phyloP scores from a whole-genome alignment of 2,888 invertebrate species.

The Tiliacea aurago region DNA sequence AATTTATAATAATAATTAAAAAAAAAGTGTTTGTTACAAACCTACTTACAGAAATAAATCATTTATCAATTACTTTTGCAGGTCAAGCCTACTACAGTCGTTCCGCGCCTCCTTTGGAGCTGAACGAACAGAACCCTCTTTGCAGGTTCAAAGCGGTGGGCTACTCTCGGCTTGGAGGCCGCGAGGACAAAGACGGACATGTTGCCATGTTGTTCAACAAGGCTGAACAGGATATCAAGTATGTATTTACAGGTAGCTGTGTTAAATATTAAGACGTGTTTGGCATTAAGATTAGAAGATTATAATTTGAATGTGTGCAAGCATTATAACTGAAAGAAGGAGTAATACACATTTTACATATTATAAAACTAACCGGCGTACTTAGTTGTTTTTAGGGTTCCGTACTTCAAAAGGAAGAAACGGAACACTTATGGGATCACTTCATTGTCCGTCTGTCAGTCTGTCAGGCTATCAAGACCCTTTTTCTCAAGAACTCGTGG shows the following conservation, averaged over 20 bases:
- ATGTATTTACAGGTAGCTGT: slow-evolving; percentile 64
- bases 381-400: no score
- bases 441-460: no score
- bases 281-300: no score
- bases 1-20: no score
- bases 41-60: no score
- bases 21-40: no score
- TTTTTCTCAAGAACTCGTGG: no score
- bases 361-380: neutral
- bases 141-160: slow-evolving; percentile 98
- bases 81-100: slow-evolving; percentile 95
- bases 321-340: neutral
- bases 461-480: no score
- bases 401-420: no score
- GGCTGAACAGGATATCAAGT: slow-evolving; percentile 95
- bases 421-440: no score
- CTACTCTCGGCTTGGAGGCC: slow-evolving; percentile 96
- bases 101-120: slow-evolving; percentile 94
- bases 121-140: slow-evolving; percentile 97
- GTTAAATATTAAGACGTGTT: neutral
- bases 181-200: slow-evolving; percentile 97
- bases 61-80: slow-evolving; percentile 70
- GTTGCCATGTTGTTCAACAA: slow-evolving; percentile 96
- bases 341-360: neutral
- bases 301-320: neutral